Percentiles rank a stretch among this genome's conserved stretches.
Conservation (phyloP, 2,797 vertebrate species). For the Podarcis lilfordi region DNA sequence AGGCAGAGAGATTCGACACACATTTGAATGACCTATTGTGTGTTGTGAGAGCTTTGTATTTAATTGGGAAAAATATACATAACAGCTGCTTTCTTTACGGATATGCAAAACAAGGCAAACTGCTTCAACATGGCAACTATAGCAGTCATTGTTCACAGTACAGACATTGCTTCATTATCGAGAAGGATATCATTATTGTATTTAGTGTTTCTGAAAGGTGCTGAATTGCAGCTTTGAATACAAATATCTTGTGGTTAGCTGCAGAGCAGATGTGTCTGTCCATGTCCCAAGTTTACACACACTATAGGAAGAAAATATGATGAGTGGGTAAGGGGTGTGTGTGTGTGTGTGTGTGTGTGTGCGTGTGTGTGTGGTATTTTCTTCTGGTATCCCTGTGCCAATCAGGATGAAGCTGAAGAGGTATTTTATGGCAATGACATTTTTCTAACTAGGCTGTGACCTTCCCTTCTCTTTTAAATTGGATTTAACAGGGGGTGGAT, state of each 20-base stretch:
- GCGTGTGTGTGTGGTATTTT: background rate
- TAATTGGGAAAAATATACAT: slow-evolving; percentile 54
- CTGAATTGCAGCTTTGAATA: slow-evolving; percentile 12
- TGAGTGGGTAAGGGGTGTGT: background rate
- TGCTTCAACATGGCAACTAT: slow-evolving; percentile 65
- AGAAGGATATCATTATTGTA: slow-evolving; percentile 69
- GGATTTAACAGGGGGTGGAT: background rate
- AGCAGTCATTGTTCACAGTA: slow-evolving; percentile 59
- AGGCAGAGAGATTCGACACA: slow-evolving; percentile 69
- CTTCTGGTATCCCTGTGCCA: background rate
- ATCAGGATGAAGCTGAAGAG: rapidly evolving
- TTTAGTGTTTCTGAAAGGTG: slow-evolving; percentile 56
- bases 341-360: too few species aligned
- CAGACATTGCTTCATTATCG: slow-evolving; percentile 57
- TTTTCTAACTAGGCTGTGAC: slow-evolving; percentile 6
- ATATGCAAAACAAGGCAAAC: slow-evolving; percentile 66
- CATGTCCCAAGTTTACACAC: background rate
- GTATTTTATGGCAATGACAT: background rate
- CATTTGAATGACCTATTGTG: slow-evolving; percentile 74
- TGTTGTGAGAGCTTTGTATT: slow-evolving; percentile 60
- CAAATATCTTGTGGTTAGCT: slow-evolving; percentile 15
- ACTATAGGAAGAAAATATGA: background rate
- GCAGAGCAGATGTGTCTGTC: slow-evolving; percentile 37
- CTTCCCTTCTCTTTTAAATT: slow-evolving; percentile 18
- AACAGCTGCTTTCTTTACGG: slow-evolving; percentile 77